Conservation (phyloP, 2,888 invertebrate genomes). For the Eupithecia subumbrata region DNA sequence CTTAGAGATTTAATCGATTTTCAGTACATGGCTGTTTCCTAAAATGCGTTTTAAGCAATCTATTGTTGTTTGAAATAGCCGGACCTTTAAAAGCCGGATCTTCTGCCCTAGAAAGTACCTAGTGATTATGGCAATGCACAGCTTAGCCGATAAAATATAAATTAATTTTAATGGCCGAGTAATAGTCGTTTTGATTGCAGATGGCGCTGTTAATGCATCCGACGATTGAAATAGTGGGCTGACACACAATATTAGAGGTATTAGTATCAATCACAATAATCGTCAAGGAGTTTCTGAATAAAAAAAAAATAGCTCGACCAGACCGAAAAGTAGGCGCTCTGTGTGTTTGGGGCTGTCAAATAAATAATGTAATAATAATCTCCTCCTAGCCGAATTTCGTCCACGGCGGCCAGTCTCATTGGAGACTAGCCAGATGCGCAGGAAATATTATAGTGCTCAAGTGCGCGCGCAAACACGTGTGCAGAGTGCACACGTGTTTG, state of each 20-base stretch:
- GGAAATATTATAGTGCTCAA: too few relatives aligned
- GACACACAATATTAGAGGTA: constrained; percentile 6
- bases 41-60: background rate
- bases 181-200: constrained; percentile 40
- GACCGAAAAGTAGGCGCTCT: too few relatives aligned
- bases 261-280: background rate
- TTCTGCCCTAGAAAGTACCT: constrained; percentile 18
- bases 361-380: too few relatives aligned
- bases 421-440: too few relatives aligned
- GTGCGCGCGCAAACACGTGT: too few relatives aligned
- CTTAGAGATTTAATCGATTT: background rate
- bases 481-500: too few relatives aligned
- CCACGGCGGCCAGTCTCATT: too few relatives aligned
- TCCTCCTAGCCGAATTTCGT: too few relatives aligned
- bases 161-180: constrained; percentile 43
- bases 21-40: background rate
- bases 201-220: constrained; percentile 16
- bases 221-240: constrained; percentile 10
- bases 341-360: too few relatives aligned
- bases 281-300: background rate
- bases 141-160: constrained; percentile 38
- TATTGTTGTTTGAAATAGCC: background rate
- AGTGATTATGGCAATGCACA: constrained; percentile 45
- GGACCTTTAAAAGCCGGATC: constrained; percentile 13
- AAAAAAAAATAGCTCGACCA: too few relatives aligned